Conservation (phyloP, 2,113 vertebrate species). For the Porphyrio hochstetteri region DNA sequence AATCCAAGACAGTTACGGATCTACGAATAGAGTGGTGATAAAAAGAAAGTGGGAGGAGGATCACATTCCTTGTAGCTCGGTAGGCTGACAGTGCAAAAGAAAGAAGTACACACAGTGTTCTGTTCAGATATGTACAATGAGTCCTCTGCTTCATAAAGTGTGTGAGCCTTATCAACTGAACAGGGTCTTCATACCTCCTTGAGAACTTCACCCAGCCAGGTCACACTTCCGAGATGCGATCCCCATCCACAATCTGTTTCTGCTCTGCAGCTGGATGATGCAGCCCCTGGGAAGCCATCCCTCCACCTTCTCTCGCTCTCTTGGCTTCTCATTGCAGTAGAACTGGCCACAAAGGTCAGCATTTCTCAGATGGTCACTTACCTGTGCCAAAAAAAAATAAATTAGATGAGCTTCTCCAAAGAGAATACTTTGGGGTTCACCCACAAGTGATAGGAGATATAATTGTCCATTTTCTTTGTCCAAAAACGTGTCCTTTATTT, state of each 20-base stretch:
- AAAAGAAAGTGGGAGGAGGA: neutral
- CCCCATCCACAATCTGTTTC: neutral
- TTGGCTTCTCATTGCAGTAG: neutral
- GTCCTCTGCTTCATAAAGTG: neutral
- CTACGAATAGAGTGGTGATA: neutral
- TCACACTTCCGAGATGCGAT: neutral
- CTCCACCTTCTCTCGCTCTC: neutral
- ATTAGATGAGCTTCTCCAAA: neutral
- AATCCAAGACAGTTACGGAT: neutral
- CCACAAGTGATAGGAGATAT: neutral
- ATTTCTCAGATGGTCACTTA: neutral
- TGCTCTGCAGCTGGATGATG: neutral
- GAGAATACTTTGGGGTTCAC: neutral
- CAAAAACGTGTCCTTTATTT: neutral
- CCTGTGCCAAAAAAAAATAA: accelerated
- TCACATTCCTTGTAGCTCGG: neutral
- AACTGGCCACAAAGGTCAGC: neutral
- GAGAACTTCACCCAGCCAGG: neutral
- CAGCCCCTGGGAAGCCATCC: neutral
- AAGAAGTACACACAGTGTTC: neutral
- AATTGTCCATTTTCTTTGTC: neutral
- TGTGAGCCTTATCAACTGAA: neutral
- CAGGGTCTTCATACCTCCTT: accelerated
- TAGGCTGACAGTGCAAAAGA: neutral
- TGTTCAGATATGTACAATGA: neutral